Conservation (phyloP, 2,797 vertebrate species). For the Channallabes apus region DNA sequence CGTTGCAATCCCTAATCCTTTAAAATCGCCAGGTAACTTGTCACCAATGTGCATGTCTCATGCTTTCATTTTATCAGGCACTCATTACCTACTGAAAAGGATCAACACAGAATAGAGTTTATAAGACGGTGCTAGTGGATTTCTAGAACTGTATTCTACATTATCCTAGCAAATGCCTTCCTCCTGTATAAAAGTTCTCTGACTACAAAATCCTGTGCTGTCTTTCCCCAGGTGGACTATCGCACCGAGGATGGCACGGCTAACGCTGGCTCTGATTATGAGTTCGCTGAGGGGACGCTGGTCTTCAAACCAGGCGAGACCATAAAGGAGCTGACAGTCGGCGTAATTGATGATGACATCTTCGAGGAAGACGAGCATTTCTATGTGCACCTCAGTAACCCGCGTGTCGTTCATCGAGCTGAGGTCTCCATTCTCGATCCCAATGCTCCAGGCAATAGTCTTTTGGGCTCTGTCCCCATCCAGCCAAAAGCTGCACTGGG, state of each 20-base stretch:
- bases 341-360: conserved; percentile 86
- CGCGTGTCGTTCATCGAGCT: conserved; percentile 73
- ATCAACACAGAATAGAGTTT: no score
- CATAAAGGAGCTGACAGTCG: conserved; percentile 80
- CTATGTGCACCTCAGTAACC: conserved; percentile 82
- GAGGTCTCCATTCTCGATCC: conserved; percentile 74
- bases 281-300: conserved; percentile 83
- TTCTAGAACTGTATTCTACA: background rate
- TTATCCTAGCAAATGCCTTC: background rate
- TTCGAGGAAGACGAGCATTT: conserved; percentile 88
- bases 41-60: background rate
- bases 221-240: conserved; percentile 77
- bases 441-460: conserved; percentile 70
- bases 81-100: no score
- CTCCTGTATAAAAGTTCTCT: background rate
- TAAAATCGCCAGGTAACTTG: no score
- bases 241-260: conserved; percentile 84
- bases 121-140: background rate
- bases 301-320: conserved; percentile 84
- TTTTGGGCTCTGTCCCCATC: conserved; percentile 64
- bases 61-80: no score
- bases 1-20: no score
- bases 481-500: conserved; percentile 78
- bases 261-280: conserved; percentile 85
- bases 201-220: conserved; percentile 14